Evolutionary conservation across 2,113 vertebrate genomes (phyloP), one percentile per base, ranked within the genome.

Genomic region (Hemibagrus wyckioides): DNA sequence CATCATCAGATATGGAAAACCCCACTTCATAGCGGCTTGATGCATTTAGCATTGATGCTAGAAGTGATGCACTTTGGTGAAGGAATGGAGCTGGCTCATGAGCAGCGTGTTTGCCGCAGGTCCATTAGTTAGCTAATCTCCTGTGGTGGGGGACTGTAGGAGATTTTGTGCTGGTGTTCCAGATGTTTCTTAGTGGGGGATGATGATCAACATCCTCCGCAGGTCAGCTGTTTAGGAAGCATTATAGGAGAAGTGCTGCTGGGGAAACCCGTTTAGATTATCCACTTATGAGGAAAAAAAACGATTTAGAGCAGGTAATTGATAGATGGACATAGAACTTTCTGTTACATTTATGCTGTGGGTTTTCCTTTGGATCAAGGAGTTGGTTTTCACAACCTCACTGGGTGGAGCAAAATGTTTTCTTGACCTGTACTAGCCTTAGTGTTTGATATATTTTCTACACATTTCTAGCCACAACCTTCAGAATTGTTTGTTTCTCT

Each of bases 111-210:
- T 88, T 80, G 81, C 84, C 67, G 81, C 86, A 83, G 90, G 88
- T 89, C 90, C 86, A 92, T 92, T 92, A 90, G 82, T 67, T 89
- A 80, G 48, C 91, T 91, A 89, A 91, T 92, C 84, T 92, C 75
- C 87, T 89, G 89, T 91, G 88, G 91, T 91, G 91, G 90, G 89
- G 90, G 90, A 61, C 54, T 86, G 92, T 88, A 91, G 52, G 87
- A 88, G 63, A 33, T 73, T 85, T 91, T 93, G 92, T 82, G 63
- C 90, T 89, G 69, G 69, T 80, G 65, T 75, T 80, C 89, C 91
- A 91, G 89, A 87, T 90, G 90, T 92, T 89, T 61, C 85, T 87
- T 84, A 83, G 79, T 10, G 23, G 30, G 83, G 65, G 48, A 11
- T 83, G 52, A 54, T 54, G 83, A 54, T 50, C 61, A 73, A 30